Evolutionary conservation across 1,140 invertebrate genomes (phyloP).

Genomic region (Orchesella cincta): DNA sequence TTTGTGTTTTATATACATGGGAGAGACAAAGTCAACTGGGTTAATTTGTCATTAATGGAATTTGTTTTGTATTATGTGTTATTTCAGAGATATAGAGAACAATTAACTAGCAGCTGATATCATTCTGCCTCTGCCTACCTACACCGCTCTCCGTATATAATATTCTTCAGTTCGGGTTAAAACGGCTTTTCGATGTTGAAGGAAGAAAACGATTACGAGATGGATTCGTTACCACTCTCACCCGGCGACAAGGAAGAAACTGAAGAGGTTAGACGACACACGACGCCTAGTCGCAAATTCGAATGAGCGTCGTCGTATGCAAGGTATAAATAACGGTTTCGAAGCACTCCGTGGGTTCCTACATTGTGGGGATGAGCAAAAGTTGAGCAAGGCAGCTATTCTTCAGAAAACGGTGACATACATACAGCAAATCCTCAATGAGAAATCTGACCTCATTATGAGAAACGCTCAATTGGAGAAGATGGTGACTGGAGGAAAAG

Average conservation of each 20-base stretch:
- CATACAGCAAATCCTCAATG: constrained; percentile 12
- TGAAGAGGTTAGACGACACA: background rate
- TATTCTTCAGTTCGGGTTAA: background rate
- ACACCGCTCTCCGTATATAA: background rate
- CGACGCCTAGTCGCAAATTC: constrained; percentile 12
- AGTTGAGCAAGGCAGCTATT: constrained; percentile 13
- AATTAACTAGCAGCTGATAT: too few relatives aligned
- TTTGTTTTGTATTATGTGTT: too few relatives aligned
- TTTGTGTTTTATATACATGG: too few relatives aligned
- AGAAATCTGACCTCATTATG: constrained; percentile 22
- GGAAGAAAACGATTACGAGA: background rate
- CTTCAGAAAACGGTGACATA: constrained; percentile 16
- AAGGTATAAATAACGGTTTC: constrained; percentile 21
- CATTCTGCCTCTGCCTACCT: too few relatives aligned
- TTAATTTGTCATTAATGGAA: too few relatives aligned
- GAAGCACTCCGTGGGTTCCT: constrained; percentile 7
- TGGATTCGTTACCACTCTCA: too few relatives aligned
- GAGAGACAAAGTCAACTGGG: too few relatives aligned
- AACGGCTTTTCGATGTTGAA: background rate
- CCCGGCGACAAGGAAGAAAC: background rate
- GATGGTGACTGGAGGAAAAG: background rate
- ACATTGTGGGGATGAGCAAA: background rate
- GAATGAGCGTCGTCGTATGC: constrained; percentile 15
- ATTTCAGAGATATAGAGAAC: too few relatives aligned
- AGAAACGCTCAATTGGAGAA: constrained; percentile 21